phyloP scores from a whole-genome alignment of 2,888 invertebrate species.

The Nomada ruficornis region DNA sequence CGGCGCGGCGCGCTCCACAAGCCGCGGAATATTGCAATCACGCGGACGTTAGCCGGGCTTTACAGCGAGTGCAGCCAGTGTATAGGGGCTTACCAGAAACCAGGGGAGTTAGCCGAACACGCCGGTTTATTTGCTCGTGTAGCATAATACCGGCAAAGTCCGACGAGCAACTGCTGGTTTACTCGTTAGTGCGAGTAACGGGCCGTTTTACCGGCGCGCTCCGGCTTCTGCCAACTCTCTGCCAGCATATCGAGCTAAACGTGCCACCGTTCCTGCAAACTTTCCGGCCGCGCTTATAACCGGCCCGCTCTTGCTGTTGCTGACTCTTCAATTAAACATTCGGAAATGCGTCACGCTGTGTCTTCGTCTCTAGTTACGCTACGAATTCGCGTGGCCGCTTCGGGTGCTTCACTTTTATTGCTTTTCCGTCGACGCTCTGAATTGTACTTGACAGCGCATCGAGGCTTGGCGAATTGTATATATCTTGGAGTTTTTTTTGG shows the following conservation, averaged over 20 bases:
- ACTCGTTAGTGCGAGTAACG: slow-evolving; percentile 75
- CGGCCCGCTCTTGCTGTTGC: slow-evolving; percentile 31
- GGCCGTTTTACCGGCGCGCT: slow-evolving; percentile 66
- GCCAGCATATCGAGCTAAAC: slow-evolving; percentile 49
- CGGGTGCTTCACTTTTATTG: background rate
- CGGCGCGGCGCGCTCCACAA: slow-evolving; percentile 67
- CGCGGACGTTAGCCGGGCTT: slow-evolving; percentile 75
- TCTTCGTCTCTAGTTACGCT: slow-evolving; percentile 47
- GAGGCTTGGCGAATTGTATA: too few relatives aligned
- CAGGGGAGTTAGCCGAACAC: slow-evolving; percentile 74
- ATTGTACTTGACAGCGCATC: too few relatives aligned
- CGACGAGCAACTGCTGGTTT: slow-evolving; percentile 74
- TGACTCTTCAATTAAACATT: slow-evolving; percentile 67
- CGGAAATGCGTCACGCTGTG: slow-evolving; percentile 45
- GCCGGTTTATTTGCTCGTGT: slow-evolving; percentile 74
- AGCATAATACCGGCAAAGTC: slow-evolving; percentile 73
- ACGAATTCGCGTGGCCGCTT: background rate
- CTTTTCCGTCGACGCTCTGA: background rate
- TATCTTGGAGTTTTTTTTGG: too few relatives aligned
- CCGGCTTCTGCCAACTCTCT: slow-evolving; percentile 47
- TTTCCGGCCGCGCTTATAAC: slow-evolving; percentile 55
- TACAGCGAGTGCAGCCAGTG: slow-evolving; percentile 70
- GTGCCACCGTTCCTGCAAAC: slow-evolving; percentile 64
- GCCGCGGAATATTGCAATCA: slow-evolving; percentile 75
- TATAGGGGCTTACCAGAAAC: slow-evolving; percentile 74